Conservation (phyloP, 2,888 invertebrate genomes). For the Coelogynopora nodosa region DNA sequence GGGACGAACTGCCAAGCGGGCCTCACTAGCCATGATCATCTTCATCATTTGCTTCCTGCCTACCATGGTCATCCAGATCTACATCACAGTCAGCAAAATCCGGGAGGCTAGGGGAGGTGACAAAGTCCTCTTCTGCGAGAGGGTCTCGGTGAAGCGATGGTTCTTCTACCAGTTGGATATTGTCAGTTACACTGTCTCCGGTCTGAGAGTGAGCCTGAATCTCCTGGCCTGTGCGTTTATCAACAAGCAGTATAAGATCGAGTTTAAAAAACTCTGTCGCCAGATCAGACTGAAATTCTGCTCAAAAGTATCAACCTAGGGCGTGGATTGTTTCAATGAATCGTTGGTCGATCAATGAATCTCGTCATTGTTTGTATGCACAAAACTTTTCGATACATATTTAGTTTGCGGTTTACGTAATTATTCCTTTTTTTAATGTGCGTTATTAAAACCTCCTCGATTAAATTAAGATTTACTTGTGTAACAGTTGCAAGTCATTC, state of each 20-base stretch:
- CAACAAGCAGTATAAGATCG: constrained; percentile 32
- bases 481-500: too few relatives aligned
- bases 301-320: background rate
- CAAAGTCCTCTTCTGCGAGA: background rate
- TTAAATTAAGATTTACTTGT: too few relatives aligned
- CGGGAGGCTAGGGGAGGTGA: background rate
- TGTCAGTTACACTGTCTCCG: background rate
- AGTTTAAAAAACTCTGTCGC: constrained; percentile 38
- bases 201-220: constrained; percentile 32
- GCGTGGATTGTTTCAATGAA: too few relatives aligned
- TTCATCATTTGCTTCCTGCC: constrained; percentile 17
- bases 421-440: too few relatives aligned
- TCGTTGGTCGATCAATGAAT: too few relatives aligned
- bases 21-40: constrained; percentile 34
- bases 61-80: background rate
- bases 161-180: background rate
- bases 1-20: constrained; percentile 41
- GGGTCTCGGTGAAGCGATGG: background rate
- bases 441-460: too few relatives aligned
- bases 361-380: too few relatives aligned
- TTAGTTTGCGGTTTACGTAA: too few relatives aligned
- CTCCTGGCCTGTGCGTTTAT: constrained; percentile 30
- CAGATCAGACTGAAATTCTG: background rate
- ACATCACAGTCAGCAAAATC: background rate
- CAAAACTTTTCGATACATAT: too few relatives aligned